A percentile compares a stretch with the other conserved stretches of the same genome.
phyloP scores from a whole-genome alignment of 2,113 vertebrate species.

The Malaclemys terrapin region DNA sequence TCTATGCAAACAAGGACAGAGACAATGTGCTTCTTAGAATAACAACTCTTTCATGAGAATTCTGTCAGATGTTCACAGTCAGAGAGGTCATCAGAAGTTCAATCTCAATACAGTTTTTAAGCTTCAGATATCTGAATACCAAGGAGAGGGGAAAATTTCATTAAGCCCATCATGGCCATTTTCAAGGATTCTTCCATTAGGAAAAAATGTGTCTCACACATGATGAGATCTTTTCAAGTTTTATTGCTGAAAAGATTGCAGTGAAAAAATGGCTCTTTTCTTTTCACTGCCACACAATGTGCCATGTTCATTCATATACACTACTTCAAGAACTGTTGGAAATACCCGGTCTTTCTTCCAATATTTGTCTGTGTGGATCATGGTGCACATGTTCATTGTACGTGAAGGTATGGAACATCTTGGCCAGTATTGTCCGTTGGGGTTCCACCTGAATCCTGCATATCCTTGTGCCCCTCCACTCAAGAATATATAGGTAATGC shows the following conservation, averaged over 20 bases:
- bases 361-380: not conserved
- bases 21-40: conserved; percentile 36
- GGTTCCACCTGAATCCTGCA: not conserved
- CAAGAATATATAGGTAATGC: not conserved
- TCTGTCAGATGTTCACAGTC: conserved; percentile 22
- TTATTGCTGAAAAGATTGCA: not conserved
- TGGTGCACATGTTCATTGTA: not conserved
- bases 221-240: conserved; percentile 1
- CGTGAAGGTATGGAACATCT: not conserved
- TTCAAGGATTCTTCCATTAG: conserved; percentile 28
- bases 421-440: not conserved
- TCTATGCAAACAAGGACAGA: conserved; percentile 22
- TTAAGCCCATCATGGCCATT: conserved; percentile 43
- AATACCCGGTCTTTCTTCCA: not conserved
- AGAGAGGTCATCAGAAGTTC: conserved; percentile 26
- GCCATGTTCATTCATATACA: not conserved
- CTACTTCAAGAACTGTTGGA: not conserved
- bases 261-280: not conserved
- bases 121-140: conserved; percentile 35
- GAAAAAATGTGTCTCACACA: not conserved
- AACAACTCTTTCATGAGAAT: conserved; percentile 31
- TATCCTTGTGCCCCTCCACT: not conserved
- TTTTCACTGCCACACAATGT: not conserved
- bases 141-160: conserved; percentile 34
- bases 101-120: conserved; percentile 43